Percentiles rank a stretch among this genome's conserved stretches.
Conservation (phyloP, 2,113 vertebrate species). For the Todiramphus saurophagus region DNA sequence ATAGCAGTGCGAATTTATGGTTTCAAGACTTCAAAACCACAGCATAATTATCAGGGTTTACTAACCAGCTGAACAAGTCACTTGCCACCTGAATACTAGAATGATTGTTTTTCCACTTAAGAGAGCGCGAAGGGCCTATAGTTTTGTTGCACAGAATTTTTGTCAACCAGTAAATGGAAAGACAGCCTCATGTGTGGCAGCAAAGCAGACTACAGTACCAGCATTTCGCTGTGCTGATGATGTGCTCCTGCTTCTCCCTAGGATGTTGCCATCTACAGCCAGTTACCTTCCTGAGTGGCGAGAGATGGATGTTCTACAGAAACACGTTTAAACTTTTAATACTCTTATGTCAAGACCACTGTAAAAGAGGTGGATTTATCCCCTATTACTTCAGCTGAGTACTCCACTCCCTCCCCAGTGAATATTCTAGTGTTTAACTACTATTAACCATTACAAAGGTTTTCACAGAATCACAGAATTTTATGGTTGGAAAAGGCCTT, state of each 20-base stretch:
- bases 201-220: not conserved
- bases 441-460: not conserved
- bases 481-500: no score
- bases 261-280: not conserved
- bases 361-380: not conserved
- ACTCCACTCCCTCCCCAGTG: not conserved
- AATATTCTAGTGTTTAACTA: not conserved
- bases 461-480: not conserved
- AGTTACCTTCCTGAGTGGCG: not conserved
- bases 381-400: not conserved
- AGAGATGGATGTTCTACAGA: not conserved
- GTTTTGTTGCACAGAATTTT: not conserved
- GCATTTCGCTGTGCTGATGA: not conserved
- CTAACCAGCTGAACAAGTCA: not conserved
- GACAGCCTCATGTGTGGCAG: fast-evolving
- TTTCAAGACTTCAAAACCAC: conserved; percentile 7
- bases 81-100: not conserved
- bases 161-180: not conserved
- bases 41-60: not conserved
- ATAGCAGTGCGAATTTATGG: not conserved
- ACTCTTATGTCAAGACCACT: not conserved
- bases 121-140: not conserved
- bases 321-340: not conserved
- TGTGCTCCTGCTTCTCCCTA: not conserved
- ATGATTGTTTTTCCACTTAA: not conserved